These are phyloP conservation scores for Rhinoderma darwinii DNA, from an alignment of 2,113 vertebrate species.

Conservation along the genomic window DNA sequence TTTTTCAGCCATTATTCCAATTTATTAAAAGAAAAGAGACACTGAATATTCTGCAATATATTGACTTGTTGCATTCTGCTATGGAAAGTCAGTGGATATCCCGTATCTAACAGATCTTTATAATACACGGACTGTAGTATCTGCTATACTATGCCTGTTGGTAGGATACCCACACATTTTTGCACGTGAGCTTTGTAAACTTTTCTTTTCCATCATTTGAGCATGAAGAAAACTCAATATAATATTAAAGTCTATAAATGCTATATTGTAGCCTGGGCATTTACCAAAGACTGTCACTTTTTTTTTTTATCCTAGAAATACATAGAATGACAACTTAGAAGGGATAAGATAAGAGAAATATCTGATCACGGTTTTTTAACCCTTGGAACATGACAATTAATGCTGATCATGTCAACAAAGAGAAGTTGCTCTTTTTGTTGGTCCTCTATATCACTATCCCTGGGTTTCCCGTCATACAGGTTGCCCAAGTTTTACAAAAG, in stretches of 20 bases:
- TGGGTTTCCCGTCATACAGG: no score
- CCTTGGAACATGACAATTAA: not conserved
- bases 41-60: constrained; percentile 76
- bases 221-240: not conserved
- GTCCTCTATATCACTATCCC: no score
- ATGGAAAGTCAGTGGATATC: constrained; percentile 78
- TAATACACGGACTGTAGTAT: constrained; percentile 67
- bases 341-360: not conserved
- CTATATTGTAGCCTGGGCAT: not conserved
- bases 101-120: constrained; percentile 70
- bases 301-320: not conserved
- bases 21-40: constrained; percentile 76
- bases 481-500: no score
- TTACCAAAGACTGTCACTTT: not conserved
- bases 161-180: constrained; percentile 63
- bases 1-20: constrained; percentile 69
- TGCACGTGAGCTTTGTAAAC: constrained; percentile 42
- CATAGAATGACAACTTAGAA: not conserved
- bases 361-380: not conserved
- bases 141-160: constrained; percentile 69
- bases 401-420: not conserved
- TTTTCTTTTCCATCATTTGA: no score
- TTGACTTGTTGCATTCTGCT: constrained; percentile 67
- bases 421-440: no score
- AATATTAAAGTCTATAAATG: no score